Conservation (phyloP, 2,888 invertebrate genomes). For the Plagodis dolabraria region DNA sequence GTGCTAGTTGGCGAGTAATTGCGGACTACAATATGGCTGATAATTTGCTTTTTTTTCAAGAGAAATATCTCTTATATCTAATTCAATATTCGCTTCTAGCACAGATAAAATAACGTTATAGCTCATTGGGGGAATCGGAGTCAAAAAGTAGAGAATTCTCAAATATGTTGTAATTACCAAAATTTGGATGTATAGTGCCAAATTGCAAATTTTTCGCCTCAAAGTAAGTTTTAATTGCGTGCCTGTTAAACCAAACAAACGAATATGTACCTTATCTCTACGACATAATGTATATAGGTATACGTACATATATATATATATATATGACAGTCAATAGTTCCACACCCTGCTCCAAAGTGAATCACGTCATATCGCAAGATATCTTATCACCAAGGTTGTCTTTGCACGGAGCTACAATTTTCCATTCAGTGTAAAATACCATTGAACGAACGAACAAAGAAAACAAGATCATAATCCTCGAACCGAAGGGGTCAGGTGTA, state of each 20-base stretch:
- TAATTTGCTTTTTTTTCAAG: no score
- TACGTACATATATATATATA: neutral
- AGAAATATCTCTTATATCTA: no score
- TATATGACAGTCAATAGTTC: neutral
- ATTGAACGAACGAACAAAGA: neutral
- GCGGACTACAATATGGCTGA: no score
- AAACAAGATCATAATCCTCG: no score
- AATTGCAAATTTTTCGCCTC: neutral
- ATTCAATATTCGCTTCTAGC: no score
- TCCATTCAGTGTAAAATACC: constrained; percentile 6
- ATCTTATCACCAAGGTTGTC: constrained; percentile 36
- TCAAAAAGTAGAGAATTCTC: no score
- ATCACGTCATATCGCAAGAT: constrained; percentile 16
- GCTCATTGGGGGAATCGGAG: no score
- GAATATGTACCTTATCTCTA: constrained; percentile 9
- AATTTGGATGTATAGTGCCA: neutral
- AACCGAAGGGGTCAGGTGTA: no score
- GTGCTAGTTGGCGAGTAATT: no score
- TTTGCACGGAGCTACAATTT: constrained; percentile 25
- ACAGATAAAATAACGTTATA: no score
- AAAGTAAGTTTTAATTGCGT: constrained; percentile 8
- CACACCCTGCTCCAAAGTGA: constrained; percentile 23
- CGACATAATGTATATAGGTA: constrained; percentile 14
- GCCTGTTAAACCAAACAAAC: constrained; percentile 1
- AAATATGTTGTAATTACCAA: no score